Evolutionary conservation across 2,797 vertebrate species (phyloP).

Genomic region (Aselliscus stoliczkanus): DNA sequence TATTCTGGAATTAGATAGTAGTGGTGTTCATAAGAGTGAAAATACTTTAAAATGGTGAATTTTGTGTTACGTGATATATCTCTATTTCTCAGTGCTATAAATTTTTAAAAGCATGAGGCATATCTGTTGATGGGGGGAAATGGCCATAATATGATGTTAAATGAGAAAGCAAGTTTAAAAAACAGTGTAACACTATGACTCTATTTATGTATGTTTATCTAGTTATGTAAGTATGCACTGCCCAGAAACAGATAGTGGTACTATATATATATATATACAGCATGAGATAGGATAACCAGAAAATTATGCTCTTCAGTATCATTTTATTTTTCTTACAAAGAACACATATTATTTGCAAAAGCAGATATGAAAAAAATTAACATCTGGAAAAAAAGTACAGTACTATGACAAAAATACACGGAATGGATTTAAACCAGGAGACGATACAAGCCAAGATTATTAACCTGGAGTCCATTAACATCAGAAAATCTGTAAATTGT

Average conservation of each 20-base stretch:
- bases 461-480: neutral
- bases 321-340: constrained; percentile 1
- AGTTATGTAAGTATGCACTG: neutral
- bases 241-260: neutral
- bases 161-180: neutral
- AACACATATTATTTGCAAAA: constrained; percentile 34
- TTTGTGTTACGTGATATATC: neutral
- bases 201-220: neutral
- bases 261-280: neutral
- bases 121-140: neutral
- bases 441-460: constrained; percentile 4
- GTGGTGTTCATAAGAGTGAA: neutral
- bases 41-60: neutral
- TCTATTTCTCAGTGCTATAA: neutral
- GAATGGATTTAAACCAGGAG: constrained; percentile 5
- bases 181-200: neutral
- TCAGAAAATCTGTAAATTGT: neutral
- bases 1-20: neutral
- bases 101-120: neutral
- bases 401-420: constrained; percentile 23
- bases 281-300: neutral
- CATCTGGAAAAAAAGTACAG: neutral
- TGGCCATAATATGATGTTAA: neutral
- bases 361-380: neutral
- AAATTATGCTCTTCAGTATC: neutral